Base-by-base conservation (phyloP, 2,797 vertebrate species). In the Linurgus olivaceus region DNA sequence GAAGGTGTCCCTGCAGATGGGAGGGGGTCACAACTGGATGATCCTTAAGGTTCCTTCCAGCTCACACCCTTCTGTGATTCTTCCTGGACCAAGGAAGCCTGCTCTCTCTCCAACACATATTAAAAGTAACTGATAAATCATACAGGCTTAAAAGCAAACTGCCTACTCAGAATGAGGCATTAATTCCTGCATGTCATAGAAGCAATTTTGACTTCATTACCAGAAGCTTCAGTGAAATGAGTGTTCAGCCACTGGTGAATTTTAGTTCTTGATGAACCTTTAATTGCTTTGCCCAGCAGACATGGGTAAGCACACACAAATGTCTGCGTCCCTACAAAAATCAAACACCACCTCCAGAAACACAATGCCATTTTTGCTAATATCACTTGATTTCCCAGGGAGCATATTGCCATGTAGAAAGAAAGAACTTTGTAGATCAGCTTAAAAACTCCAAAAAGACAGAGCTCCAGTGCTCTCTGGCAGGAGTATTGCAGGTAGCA, bases 251-350 rank as follows among this genome's bases (percentile, higher is more conserved):
- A 59, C 70, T 11, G 37, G 44, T 61, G 90, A 77, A 67, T 89
- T 92, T 94, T 61, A 94, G 94, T 67, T 87, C 74, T 52, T 93
- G 88, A 82, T 85, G 90, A 97, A 57, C 52, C 38, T 45, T 33
- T 71, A 77, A 94, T 76, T 54, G 80, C 86, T 88, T 57, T 50
- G 83, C 80, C 77, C 74, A 24, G 74, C 83, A 87, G 77, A 38
- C 26, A 14, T 44, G 2, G 10, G 44, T 17, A 23, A 9, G 4
- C 68, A 40, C 11, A 65, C 2, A 2, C 1, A 0, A 52, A 14
- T 1, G 14, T 17, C 77, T 57, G 29, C 61, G 51, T 40, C 65
- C 61, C 80, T 54, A 51, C 38, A 51, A 82, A 88, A 93, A 52
- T 37, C 77, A 61, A 84, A 57, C 71, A 24, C 26, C 19, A 9